A percentile compares a stretch with the other conserved stretches of the same genome.
These are phyloP conservation scores for Linepithema humile DNA, from an alignment of 1,140 invertebrate genomes.

Conservation along the genomic window DNA sequence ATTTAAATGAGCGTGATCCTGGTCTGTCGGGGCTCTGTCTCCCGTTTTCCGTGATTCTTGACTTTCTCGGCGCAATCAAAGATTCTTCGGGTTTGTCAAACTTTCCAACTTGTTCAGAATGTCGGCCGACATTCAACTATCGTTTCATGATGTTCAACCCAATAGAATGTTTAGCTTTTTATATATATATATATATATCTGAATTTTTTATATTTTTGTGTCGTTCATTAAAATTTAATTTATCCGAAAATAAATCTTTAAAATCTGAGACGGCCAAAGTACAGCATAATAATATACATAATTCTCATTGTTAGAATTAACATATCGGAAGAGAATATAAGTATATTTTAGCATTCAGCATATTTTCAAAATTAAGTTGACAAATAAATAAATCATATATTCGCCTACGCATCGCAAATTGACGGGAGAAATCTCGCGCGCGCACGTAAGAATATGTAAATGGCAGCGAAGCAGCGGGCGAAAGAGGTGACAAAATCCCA, in stretches of 20 bases:
- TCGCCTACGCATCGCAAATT: not conserved
- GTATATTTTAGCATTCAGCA: not conserved
- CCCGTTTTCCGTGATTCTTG: slow-evolving; percentile 1
- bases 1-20: slow-evolving; percentile 46
- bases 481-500: slow-evolving; percentile 60
- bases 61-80: slow-evolving; percentile 24
- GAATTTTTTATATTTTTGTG: not conserved
- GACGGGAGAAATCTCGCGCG: not conserved
- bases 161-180: not conserved
- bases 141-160: not conserved
- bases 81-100: slow-evolving; percentile 27
- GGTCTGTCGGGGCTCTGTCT: slow-evolving; percentile 1
- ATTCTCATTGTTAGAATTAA: not conserved
- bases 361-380: not conserved
- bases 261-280: not conserved
- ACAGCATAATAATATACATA: not conserved
- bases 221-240: not conserved
- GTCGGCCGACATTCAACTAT: not conserved
- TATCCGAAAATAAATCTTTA: not conserved
- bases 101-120: slow-evolving; percentile 16
- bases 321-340: not conserved
- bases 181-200: not conserved
- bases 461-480: slow-evolving; percentile 5
- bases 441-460: slow-evolving; percentile 16
- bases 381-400: not conserved